These are phyloP conservation scores for Danio albolineatus DNA, from an alignment of 2,797 vertebrate species.

Conservation along the genomic window DNA sequence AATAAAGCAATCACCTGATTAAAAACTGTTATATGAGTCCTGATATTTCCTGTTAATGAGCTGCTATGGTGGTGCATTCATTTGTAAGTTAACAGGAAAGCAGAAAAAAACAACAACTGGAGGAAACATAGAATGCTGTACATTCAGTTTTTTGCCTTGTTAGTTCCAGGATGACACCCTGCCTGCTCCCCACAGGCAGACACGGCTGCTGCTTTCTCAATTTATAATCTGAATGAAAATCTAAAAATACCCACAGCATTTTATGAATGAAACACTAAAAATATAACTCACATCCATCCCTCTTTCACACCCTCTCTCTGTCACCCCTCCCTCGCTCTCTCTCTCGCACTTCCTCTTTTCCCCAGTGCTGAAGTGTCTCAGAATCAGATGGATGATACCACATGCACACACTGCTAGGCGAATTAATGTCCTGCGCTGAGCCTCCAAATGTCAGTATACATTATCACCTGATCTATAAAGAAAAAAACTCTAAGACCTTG, in stretches of 20 bases:
- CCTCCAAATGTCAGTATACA: conserved; percentile 77
- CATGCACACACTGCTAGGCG: conserved; percentile 69
- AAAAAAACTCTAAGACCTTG: conserved; percentile 74
- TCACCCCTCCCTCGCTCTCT: conserved; percentile 18
- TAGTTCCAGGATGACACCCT: conserved; percentile 66
- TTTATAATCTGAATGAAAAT: conserved; percentile 74
- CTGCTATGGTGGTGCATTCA: conserved; percentile 57
- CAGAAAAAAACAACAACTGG: not conserved
- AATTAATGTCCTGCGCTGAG: conserved; percentile 77
- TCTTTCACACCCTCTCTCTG: conserved; percentile 40
- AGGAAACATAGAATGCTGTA: conserved; percentile 49
- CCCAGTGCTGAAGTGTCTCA: conserved; percentile 53
- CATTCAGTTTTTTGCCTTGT: conserved; percentile 60
- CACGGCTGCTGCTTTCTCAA: conserved; percentile 64
- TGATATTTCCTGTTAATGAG: conserved; percentile 64
- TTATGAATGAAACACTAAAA: conserved; percentile 73
- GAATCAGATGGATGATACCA: conserved; percentile 70
- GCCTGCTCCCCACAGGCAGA: conserved; percentile 65
- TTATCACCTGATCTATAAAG: conserved; percentile 85
- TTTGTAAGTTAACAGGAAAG: conserved; percentile 56
- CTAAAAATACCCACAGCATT: conserved; percentile 71
- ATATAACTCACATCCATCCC: conserved; percentile 68
- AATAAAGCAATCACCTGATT: conserved; percentile 37
- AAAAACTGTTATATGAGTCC: conserved; percentile 30
- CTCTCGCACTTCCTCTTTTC: conserved; percentile 21